Base-by-base conservation (phyloP, 2,888 invertebrate genomes). In the Chydorus sphaericus region DNA sequence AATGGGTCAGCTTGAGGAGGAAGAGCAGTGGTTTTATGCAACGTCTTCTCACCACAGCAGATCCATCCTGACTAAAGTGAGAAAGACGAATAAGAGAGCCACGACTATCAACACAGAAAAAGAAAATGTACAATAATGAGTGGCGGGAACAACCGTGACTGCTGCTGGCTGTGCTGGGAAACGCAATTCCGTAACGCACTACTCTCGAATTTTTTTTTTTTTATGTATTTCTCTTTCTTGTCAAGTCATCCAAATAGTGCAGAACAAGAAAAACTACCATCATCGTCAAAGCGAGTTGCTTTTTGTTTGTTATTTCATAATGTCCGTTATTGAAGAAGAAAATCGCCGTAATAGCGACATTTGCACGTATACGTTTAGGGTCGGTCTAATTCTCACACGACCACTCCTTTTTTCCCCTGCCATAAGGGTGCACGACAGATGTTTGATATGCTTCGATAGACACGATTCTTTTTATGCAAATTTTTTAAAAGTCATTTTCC, bases 31-130 rank as follows among this genome's bases (percentile, higher is more conserved):
- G 44, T 23, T 44, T 26, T 28, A 44, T 7, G 4, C n/a, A 23
- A 28, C 18, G 44, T 44, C 44, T 44, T 44, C 44, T 44, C 44
- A 44, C 44, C 44, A 44, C 26, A 26, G 26, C 44, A 44, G 44
- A 44, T 44, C 44, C 44, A 44, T 44, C 44, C 26, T 44, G 44
- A 44, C 44, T 44, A 28, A 44, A 44, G 44, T 44, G 26, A 14
- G 26, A n/a, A n/a, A 33, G 8, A 33, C 33, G 33, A 8, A 33
- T 14, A 8, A 33, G 33, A 33, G 33, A 8, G 33, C 33, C 33
- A 33, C 33, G 14, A 33, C 14, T 33, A 33, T 33, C 8, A 33
- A 33, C 33, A 8, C 33, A 33, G 14, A 33, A 14, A 33, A 33
- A 33, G 33, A 33, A 33, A 10, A 14, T 33, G 14, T 10, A 33